Percentiles rank a stretch among this genome's conserved stretches.
Conservation (phyloP, 2,888 invertebrate genomes). For the Ypsolopha sequella region DNA sequence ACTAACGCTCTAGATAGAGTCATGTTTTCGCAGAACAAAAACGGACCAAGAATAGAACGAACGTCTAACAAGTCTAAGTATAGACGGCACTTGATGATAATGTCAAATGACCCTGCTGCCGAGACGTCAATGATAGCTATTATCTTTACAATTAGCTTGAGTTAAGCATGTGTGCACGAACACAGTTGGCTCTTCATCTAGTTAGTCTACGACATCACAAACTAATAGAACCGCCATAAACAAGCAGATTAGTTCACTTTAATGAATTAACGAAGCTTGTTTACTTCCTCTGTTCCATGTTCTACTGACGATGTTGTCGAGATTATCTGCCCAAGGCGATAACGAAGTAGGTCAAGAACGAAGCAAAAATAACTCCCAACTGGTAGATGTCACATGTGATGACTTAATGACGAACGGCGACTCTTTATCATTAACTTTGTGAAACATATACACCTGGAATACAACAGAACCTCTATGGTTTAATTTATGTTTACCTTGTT, state of each 20-base stretch:
- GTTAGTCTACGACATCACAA: background rate
- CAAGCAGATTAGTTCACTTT: background rate
- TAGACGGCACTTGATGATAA: too few species aligned
- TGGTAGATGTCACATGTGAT: slow-evolving; percentile 2
- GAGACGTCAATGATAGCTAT: background rate
- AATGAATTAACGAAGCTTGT: background rate
- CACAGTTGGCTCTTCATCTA: background rate
- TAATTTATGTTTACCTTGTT: too few species aligned
- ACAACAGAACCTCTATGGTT: too few species aligned
- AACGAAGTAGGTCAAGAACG: slow-evolving; percentile 39
- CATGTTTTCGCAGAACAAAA: background rate
- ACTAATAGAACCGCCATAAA: background rate
- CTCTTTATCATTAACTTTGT: too few species aligned
- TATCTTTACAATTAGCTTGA: background rate
- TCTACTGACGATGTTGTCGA: slow-evolving; percentile 9
- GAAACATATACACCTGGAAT: too few species aligned
- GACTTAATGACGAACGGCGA: slow-evolving; percentile 12
- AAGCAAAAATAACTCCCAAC: background rate
- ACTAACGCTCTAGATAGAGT: background rate
- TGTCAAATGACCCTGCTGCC: too few species aligned
- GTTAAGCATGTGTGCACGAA: background rate
- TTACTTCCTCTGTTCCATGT: background rate
- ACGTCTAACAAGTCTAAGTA: background rate
- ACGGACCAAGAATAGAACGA: background rate
- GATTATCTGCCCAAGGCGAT: slow-evolving; percentile 24